Evolutionary conservation across 1,140 invertebrate genomes (phyloP), one percentile per base, ranked within the genome.

Genomic region (Mylabris phalerata): DNA sequence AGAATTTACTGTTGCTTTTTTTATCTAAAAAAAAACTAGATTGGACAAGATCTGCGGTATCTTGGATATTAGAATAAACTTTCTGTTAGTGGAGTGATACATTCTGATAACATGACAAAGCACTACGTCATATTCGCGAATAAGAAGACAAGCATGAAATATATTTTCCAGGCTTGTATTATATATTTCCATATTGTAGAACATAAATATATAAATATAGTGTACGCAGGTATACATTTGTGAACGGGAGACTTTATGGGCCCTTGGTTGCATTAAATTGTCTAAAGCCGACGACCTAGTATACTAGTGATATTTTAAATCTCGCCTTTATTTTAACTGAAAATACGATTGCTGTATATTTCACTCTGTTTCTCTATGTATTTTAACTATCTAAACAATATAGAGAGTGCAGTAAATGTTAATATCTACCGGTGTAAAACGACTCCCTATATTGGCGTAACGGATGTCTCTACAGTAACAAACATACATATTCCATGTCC

Each of bases 131-230:
- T 57, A 61, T 66, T 55, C 48, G 48, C 55, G 59, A 60, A 42
- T 42, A 11, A 42, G 41, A 42, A 62, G 52, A 55, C 57, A 50
- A 11, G 57, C 57, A 62, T 61, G 48, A 55, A 60, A 65, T 62
- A 67, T 65, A 65, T 61, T 54, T 55, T 57, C 55, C 58, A 55
- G 61, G 58, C 56, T 63, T 67, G 60, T 67, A 61, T 67, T 67
- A 67, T 65, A 67, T 67, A 67, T 68, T 66, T 64, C 60, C 67
- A 67, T 68, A 68, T 67, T 67, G 67, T 68, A 59, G 67, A 63
- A 67, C 67, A 68, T 68, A 68, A 68, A 68, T 68, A 68, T 67
- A 67, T 68, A 65, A 67, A 68, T 67, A 68, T 67, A 56, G 9
- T 32, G 7, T 32, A 59, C 64, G 55, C 65, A 62, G 62, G 65